Percentiles rank a stretch among this genome's conserved stretches.
Evolutionary conservation across 1,140 invertebrate species (phyloP).

Genomic region (Hestina assimilis): DNA sequence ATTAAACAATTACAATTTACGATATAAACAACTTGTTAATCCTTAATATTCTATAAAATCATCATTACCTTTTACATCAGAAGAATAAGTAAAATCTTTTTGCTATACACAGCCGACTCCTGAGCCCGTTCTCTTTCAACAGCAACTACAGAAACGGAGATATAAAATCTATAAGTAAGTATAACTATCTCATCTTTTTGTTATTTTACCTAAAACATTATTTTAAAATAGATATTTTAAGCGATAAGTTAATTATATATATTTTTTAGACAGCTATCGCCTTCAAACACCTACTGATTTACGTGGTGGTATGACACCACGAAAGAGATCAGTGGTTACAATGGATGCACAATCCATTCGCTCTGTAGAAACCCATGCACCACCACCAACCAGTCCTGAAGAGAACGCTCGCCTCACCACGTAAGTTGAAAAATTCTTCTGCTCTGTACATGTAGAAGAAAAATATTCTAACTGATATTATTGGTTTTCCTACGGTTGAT

Average conservation of each 20-base stretch:
- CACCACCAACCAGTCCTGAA: constrained; percentile 57
- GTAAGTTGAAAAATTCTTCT: constrained; percentile 32
- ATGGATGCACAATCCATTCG: constrained; percentile 70
- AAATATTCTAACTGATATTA: no score
- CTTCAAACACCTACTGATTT: constrained; percentile 45
- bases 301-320: constrained; percentile 46
- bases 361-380: constrained; percentile 64
- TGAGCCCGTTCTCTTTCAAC: constrained; percentile 38
- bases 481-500: no score
- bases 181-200: constrained; percentile 8
- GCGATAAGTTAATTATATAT: background rate
- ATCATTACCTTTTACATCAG: no score
- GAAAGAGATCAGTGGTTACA: constrained; percentile 55
- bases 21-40: no score
- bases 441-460: no score
- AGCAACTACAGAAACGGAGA: constrained; percentile 58
- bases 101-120: constrained; percentile 43
- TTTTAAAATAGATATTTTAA: background rate
- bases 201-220: background rate
- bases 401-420: constrained; percentile 52
- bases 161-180: constrained; percentile 63
- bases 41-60: no score
- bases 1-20: no score
- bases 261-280: constrained; percentile 49
- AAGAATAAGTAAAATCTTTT: no score